Evolutionary conservation across 2,888 invertebrate species (phyloP), one percentile per base, ranked within the genome.

Genomic region (Cactoblastis cactorum): DNA sequence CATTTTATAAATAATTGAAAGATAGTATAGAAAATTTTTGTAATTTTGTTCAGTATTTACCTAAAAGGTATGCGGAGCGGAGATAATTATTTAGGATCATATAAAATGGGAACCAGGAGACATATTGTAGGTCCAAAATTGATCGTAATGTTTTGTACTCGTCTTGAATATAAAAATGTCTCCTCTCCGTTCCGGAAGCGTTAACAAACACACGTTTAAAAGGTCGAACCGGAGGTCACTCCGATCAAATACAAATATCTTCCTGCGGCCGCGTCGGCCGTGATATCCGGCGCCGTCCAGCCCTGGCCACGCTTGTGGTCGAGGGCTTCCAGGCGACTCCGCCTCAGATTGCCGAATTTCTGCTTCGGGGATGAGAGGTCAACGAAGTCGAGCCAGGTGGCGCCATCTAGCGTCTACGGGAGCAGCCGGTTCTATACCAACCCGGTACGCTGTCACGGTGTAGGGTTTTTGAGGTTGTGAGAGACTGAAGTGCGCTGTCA

Each of bases 361-460:
- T 86, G 86, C 83, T 73, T 73, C 72, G 71, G 76, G 57, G 68
- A 70, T 54, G 77, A 74, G 62, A 70, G 71, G 59, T 61, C 43
- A 2, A 43, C 43, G 28, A 43, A 66, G 46, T 61, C 68, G 49
- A 63, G 67, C 55, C 72, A 75, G 53, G 84, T 84, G 59, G 77
- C 84, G 57, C 81, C 81, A 22, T 83, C 85, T 3, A 83, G 77
- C 75, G 64, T 72, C 59, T 74, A 71, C 63, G 78, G 80, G 51
- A 71, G 74, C 66, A 81, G 78, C 59, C 74, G 77, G 56, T 83
- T 81, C 70, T 85, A 84, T 73, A 77, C 76, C 73, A 78, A 82
- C 72, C 79, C 84, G 87, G 86, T 88, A 87, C 74, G 82, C 43
- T 45, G 57, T 60, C 68, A 66, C 69, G 71, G 69, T 67, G 68